phyloP scores from a whole-genome alignment of 2,797 vertebrate genomes.

The Rallus crepitans region DNA sequence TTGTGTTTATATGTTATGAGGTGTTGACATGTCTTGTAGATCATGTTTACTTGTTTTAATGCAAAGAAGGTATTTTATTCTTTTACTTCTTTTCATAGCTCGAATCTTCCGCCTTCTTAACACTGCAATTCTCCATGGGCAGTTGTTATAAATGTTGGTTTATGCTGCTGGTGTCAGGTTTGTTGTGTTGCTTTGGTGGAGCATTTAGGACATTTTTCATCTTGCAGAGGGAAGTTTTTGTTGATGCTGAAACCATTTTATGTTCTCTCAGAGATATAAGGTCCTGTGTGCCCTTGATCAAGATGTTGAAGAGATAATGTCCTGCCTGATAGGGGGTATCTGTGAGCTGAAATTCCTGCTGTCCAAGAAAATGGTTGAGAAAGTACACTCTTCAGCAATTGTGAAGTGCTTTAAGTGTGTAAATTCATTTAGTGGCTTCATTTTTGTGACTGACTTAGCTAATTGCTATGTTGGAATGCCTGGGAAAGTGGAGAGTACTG shows the following conservation, averaged over 20 bases:
- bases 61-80: not conserved
- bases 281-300: not conserved
- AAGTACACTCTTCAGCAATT: not conserved
- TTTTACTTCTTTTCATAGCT: not conserved
- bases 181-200: not conserved
- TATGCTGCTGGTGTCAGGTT: not conserved
- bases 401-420: not conserved
- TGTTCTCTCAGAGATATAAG: not conserved
- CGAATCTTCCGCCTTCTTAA: not conserved
- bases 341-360: not conserved
- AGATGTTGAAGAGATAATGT: too few relatives aligned
- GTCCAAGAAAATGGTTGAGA: not conserved
- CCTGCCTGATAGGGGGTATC: rapidly evolving
- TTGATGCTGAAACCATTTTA: not conserved
- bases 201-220: not conserved
- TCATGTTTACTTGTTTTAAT: not conserved
- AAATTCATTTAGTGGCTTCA: not conserved
- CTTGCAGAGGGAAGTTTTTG: not conserved
- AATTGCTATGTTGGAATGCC: not conserved
- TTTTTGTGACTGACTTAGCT: not conserved
- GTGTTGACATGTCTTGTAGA: not conserved
- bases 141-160: not conserved
- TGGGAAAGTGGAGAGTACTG: not conserved
- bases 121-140: not conserved
- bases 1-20: not conserved